Base-by-base conservation (phyloP, 1,140 invertebrate genomes). In the Plectus sambesii region DNA sequence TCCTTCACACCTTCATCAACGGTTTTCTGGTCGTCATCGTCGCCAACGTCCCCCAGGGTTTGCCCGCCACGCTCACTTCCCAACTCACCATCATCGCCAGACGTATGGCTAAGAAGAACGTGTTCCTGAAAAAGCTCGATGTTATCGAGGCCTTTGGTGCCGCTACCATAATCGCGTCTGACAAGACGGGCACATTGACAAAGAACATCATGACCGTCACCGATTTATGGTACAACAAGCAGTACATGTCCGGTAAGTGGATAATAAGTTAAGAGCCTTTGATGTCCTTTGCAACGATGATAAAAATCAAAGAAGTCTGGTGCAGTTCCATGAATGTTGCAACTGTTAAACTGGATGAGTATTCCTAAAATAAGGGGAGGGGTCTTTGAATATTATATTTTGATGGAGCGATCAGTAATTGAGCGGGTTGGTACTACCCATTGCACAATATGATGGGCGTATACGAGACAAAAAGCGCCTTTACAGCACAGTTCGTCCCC, bases 141-240 rank as follows among this genome's bases (percentile, higher is more conserved):
- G 68, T 70, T 47, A 72, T 75, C 15, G 73, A 75, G 59, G 72
- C 73, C 38, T 45, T 75, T 45, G 73, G 73, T 22, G 43, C 50
- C 9, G 48, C 51, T 29, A 59, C 49, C 12, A 15, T 59, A 5
- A 51, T 98, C 49, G 97, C 92, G 72, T 94, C 87, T 2, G 93
- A 99, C 74, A 99, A 99, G 76, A 99, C 93, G 22, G 94, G 94
- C 25, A 99, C 94, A 1, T 76, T 99, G 29, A 99, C 94, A 0
- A 87, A 89, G 70, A 99, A 98, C 71, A 89, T 96, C 73, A 99
- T 98, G 93, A 97, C 90, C 1, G 89, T 87, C 17, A 74, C 71
- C 12, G 58, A 63, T 43, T 41, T 66, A 26, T 66, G 63, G 63
- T 61, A 58, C 40, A 51, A 52, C 38, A 51, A 65, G 38, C 44